These are phyloP conservation scores for Cotesia chilonis DNA, from an alignment of 1,140 invertebrate species.

Conservation along the genomic window DNA sequence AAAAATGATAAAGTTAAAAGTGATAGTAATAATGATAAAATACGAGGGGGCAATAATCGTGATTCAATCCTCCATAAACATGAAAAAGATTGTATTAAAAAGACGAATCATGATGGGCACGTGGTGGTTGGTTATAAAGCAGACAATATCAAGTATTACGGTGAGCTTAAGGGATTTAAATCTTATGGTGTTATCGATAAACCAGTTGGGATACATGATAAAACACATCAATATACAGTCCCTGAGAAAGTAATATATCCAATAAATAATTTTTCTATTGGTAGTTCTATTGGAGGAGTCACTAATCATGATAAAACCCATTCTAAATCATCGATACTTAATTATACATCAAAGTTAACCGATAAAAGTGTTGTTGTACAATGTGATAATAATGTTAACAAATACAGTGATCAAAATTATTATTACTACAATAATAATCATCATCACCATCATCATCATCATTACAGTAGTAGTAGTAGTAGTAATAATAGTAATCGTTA, in stretches of 20 bases:
- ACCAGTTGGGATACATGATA: slow-evolving; percentile 51
- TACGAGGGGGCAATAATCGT: slow-evolving; percentile 38
- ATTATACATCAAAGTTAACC: slow-evolving; percentile 41
- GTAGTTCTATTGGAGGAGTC: too few relatives aligned
- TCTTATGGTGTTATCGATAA: slow-evolving; percentile 60
- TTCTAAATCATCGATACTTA: slow-evolving; percentile 46
- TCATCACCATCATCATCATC: slow-evolving; percentile 40
- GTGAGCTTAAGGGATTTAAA: slow-evolving; percentile 60
- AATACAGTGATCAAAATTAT: slow-evolving; percentile 57
- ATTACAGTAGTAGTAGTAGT: slow-evolving; percentile 53
- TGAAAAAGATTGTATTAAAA: slow-evolving; percentile 16
- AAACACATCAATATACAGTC: slow-evolving; percentile 49
- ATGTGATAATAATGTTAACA: slow-evolving; percentile 44
- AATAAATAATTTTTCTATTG: too few relatives aligned
- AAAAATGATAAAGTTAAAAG: slow-evolving; percentile 51
- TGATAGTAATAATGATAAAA: slow-evolving; percentile 37
- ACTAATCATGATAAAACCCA: slow-evolving; percentile 53
- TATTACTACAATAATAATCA: slow-evolving; percentile 33
- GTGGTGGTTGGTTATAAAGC: slow-evolving; percentile 52
- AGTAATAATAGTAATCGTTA: slow-evolving; percentile 57
- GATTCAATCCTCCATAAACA: slow-evolving; percentile 45
- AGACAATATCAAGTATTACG: slow-evolving; percentile 61
- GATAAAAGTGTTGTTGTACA: slow-evolving; percentile 47
- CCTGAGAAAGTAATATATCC: slow-evolving; percentile 41
- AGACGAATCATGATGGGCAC: slow-evolving; percentile 31